Evolutionary conservation across 1,140 invertebrate genomes (phyloP).

Genomic region (Hylyphantes graminicola): DNA sequence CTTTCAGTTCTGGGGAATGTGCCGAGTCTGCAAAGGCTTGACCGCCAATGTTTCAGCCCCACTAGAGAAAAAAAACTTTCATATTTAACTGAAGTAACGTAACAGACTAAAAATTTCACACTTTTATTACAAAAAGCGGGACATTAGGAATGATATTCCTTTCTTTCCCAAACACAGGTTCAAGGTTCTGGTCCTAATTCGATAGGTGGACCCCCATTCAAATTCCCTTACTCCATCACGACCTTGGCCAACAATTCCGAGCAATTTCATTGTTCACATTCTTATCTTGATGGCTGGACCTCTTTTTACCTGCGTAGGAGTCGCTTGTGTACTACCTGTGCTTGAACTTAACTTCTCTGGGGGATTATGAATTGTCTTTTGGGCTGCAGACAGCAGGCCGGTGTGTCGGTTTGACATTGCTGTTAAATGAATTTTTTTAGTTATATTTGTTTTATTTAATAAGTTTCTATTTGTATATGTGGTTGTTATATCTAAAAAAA

Average conservation of each 20-base stretch:
- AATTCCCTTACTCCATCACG: conserved; percentile 20
- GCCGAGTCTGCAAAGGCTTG: too few species aligned
- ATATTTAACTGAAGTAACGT: background rate
- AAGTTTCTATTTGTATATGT: too few species aligned
- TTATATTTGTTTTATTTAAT: too few species aligned
- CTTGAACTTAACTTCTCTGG: background rate
- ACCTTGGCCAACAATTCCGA: conserved; percentile 22
- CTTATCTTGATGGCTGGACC: background rate
- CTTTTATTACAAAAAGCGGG: background rate
- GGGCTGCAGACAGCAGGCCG: background rate
- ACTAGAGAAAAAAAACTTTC: too few species aligned
- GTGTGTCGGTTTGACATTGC: too few species aligned
- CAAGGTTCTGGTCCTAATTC: conserved; percentile 21
- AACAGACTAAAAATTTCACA: background rate
- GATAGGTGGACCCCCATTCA: conserved; percentile 1
- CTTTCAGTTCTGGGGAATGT: too few species aligned
- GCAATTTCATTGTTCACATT: conserved; percentile 28
- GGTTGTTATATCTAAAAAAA: too few species aligned
- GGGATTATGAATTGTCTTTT: conserved; percentile 10
- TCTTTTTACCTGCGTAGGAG: background rate
- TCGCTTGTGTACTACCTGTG: background rate
- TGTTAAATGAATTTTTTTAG: too few species aligned
- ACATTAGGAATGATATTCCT: conserved; percentile 7
- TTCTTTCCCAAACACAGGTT: background rate
- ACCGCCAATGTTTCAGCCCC: too few species aligned